Base-by-base conservation (phyloP, 2,113 vertebrate genomes). In the Menidia beryllina region DNA sequence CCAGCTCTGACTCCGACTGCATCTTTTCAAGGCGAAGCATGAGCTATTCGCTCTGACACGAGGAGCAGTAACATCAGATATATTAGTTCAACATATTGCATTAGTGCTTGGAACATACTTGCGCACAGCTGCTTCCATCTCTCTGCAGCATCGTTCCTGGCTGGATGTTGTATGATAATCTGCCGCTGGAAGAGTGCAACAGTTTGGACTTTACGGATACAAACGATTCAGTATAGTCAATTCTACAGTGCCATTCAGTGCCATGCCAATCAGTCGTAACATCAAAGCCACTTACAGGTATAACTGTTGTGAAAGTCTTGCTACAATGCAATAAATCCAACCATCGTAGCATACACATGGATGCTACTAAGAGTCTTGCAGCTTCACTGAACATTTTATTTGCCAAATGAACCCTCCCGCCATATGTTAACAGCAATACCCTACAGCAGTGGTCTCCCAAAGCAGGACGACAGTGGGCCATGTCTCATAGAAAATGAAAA, bases 11-110 rank as follows among this genome's bases (percentile, higher is more conserved):
- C 69, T 66, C 58, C 12, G n/a, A 38, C 54, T 72, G 69, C 23
- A 39, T 75, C 54, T 67, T 57, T 71, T 76, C 62, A 69, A 71
- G 51, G 20, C 34, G 10, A 56, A 49, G 53, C 53, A 79, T 56
- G 65, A 84, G 61, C 84, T 76, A 83, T 77, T 88, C 67, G 27
- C 54, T 41, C 49, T 77, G 81, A 87, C 67, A 51, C 15, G 52
- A 52, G 71, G 64, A 64, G 61, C 60, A 51, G 67, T 63, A 76
- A 69, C 66, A 72, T 81, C 80, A 41, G 75, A 72, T 75, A 65
- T 65, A 82, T 88, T 57, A 75, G 64, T 50, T 75, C 50, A 66
- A 71, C 83, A 75, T 70, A 82, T 79, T 87, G 67, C 53, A 75
- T 81, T 84, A 83, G 62, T 7, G 39, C 69, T 62, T 58, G 2